A percentile compares a stretch with the other conserved stretches of the same genome.
These are phyloP conservation scores for Picathartes gymnocephalus DNA, from an alignment of 2,113 vertebrate species.

Conservation along the genomic window DNA sequence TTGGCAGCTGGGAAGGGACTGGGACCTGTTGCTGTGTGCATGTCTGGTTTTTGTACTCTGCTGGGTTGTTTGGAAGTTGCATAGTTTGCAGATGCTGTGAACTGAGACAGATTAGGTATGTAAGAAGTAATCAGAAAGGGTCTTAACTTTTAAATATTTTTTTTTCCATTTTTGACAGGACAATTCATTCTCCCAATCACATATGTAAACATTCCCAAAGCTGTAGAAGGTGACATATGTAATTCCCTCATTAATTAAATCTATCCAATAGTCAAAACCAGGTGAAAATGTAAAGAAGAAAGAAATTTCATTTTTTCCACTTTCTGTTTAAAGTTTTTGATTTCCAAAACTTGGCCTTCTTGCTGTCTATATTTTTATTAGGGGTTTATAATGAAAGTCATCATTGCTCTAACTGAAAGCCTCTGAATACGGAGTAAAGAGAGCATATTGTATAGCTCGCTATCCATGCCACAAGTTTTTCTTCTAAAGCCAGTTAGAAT, in stretches of 20 bases:
- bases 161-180: not conserved
- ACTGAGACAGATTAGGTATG: not conserved
- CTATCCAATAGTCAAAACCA: not conserved
- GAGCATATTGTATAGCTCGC: not conserved
- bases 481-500: not conserved
- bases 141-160: not conserved
- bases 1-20: not conserved
- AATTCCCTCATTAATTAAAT: not conserved
- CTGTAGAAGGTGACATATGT: not conserved
- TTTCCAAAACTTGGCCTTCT: not conserved
- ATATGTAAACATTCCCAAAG: not conserved
- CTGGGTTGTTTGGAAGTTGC: not conserved
- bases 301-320: fast-evolving
- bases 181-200: not conserved
- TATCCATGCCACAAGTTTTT: not conserved
- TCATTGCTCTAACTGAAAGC: not conserved
- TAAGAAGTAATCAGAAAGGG: not conserved
- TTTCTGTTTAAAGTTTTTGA: not conserved
- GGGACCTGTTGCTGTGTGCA: not conserved
- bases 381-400: not conserved
- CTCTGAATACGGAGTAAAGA: not conserved
- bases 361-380: not conserved
- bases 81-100: not conserved
- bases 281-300: not conserved
- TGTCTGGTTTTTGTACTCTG: not conserved